These are phyloP conservation scores for Idaea dimidiata DNA, from an alignment of 2,888 invertebrate species.

Conservation along the genomic window DNA sequence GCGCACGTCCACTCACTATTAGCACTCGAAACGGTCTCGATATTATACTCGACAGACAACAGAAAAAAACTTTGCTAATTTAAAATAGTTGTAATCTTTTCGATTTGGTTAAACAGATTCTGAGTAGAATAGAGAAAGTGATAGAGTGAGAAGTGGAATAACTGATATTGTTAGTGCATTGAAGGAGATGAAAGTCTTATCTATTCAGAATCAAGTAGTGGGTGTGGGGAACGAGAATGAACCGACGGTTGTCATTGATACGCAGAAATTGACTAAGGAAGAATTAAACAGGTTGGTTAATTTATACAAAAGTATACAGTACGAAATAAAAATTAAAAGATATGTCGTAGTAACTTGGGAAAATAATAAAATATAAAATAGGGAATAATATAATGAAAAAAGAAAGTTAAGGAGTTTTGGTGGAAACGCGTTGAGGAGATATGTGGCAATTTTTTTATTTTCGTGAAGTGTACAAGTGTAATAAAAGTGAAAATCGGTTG, in stretches of 20 bases:
- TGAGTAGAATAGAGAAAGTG: conserved; percentile 20
- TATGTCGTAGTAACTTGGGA: neutral
- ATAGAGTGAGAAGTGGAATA: conserved; percentile 29
- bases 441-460: too few species aligned
- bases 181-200: conserved; percentile 67
- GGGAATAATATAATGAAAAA: neutral
- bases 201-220: conserved; percentile 61
- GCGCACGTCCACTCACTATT: conserved; percentile 34
- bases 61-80: conserved; percentile 16
- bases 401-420: neutral
- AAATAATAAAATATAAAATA: neutral
- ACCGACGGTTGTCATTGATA: conserved; percentile 56
- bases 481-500: too few species aligned
- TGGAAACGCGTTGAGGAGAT: too few species aligned
- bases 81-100: conserved; percentile 1
- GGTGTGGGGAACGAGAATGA: conserved; percentile 63
- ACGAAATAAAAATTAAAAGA: neutral
- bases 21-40: conserved; percentile 38
- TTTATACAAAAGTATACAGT: neutral
- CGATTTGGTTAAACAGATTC: neutral
- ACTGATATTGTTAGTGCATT: conserved; percentile 17
- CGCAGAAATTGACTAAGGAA: conserved; percentile 59
- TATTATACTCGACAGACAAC: conserved; percentile 51
- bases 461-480: too few species aligned
- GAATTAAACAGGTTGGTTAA: conserved; percentile 65